Evolutionary conservation across 2,888 invertebrate genomes (phyloP).

Genomic region (Eupelmus urozonus): DNA sequence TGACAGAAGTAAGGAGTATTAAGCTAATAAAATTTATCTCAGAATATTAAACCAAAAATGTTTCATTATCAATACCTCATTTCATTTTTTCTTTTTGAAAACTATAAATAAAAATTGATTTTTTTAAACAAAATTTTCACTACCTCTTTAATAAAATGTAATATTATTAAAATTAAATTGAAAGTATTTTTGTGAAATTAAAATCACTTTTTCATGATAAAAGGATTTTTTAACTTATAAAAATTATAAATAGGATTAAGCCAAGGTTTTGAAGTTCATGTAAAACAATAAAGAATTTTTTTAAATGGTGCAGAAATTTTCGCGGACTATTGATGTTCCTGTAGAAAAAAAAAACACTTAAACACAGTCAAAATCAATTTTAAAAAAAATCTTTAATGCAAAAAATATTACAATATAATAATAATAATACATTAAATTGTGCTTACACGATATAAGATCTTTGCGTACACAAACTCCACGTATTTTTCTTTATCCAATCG

Average conservation of each 20-base stretch:
- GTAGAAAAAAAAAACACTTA: not conserved
- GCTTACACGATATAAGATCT: conserved; percentile 47
- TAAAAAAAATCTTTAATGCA: conserved; percentile 53
- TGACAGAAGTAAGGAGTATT: conserved; percentile 61
- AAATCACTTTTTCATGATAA: too few species aligned
- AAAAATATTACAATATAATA: conserved; percentile 52
- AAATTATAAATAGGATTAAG: not conserved
- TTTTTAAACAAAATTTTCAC: too few species aligned
- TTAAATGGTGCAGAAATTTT: conserved; percentile 19
- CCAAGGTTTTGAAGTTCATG: not conserved
- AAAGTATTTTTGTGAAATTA: too few species aligned
- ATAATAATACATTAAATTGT: conserved; percentile 53
- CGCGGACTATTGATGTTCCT: not conserved
- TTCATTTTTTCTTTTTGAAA: not conserved
- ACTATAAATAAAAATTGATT: not conserved
- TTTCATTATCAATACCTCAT: conserved; percentile 17
- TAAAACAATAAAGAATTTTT: not conserved
- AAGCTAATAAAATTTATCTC: conserved; percentile 68
- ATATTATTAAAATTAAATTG: too few species aligned
- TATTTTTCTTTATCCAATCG: conserved; percentile 18
- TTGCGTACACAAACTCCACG: conserved; percentile 29
- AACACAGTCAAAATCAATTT: conserved; percentile 10
- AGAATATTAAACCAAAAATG: conserved; percentile 33
- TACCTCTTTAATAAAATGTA: too few species aligned
- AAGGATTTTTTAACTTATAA: too few species aligned